Percentiles rank a stretch among this genome's conserved stretches.
Conservation (phyloP, 2,113 vertebrate species). For the Prochilodus magdalenae region DNA sequence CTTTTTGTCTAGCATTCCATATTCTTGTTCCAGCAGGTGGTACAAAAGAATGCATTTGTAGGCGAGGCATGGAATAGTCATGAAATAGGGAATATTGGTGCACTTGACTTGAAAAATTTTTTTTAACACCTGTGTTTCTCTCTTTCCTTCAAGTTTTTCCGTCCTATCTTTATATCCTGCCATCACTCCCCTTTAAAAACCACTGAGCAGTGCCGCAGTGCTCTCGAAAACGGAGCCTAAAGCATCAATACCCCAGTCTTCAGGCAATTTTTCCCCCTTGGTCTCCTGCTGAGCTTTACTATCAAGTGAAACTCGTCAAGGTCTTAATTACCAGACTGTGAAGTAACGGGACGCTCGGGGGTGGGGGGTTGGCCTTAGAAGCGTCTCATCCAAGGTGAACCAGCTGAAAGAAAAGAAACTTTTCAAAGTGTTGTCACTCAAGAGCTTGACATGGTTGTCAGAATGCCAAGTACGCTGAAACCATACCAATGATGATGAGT, state of each 20-base stretch:
- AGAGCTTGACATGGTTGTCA: background rate
- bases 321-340: slow-evolving; percentile 1
- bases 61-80: too few relatives aligned
- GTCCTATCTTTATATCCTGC: slow-evolving; percentile 30
- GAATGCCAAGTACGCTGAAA: background rate
- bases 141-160: background rate
- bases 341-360: background rate
- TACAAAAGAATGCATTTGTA: too few relatives aligned
- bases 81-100: too few relatives aligned
- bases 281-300: background rate
- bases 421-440: background rate
- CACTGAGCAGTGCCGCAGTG: background rate
- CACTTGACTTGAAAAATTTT: too few relatives aligned
- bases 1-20: too few relatives aligned
- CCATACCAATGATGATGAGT: background rate
- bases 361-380: too few relatives aligned
- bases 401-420: background rate
- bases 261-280: background rate
- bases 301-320: slow-evolving; percentile 11
- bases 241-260: background rate
- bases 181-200: background rate
- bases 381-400: background rate
- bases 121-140: too few relatives aligned
- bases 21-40: too few relatives aligned
- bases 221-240: background rate